Conservation (phyloP, 2,888 invertebrate genomes). For the Atrina japonica region DNA sequence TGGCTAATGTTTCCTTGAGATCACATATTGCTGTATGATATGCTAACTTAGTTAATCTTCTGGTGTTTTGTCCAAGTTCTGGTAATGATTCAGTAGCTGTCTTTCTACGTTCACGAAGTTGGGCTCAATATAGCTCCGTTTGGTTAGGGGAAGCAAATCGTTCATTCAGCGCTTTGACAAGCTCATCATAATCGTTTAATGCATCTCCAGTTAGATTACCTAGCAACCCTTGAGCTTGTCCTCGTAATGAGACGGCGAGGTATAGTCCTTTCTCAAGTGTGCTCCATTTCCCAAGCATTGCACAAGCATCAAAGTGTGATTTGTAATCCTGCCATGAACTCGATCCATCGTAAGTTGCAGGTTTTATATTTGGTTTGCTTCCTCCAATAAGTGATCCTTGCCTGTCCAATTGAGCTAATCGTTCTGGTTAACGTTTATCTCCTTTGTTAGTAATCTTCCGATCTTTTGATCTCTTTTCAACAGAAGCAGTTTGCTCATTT, state of each 20-base stretch:
- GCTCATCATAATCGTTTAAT: not conserved
- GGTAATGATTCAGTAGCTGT: slow-evolving; percentile 25
- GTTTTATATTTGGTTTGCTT: not conserved
- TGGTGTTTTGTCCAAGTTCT: slow-evolving; percentile 19
- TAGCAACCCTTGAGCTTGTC: slow-evolving; percentile 33
- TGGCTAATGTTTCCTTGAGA: slow-evolving; percentile 21
- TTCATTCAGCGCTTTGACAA: slow-evolving; percentile 14
- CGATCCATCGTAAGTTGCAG: slow-evolving; percentile 36
- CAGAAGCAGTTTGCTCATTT: not conserved
- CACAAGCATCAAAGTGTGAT: slow-evolving; percentile 38
- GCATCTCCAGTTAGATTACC: slow-evolving; percentile 10
- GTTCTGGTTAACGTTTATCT: too few relatives aligned
- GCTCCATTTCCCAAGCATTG: slow-evolving; percentile 24
- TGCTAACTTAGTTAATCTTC: slow-evolving; percentile 29
- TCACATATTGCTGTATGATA: slow-evolving; percentile 30
- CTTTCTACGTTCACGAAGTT: too few relatives aligned
- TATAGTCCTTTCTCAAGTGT: slow-evolving; percentile 23
- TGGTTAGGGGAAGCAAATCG: slow-evolving; percentile 27
- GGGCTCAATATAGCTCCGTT: slow-evolving; percentile 31
- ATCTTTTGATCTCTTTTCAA: not conserved
- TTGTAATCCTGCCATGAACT: slow-evolving; percentile 35
- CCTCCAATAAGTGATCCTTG: not conserved
- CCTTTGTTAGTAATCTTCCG: not conserved
- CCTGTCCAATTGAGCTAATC: not conserved
- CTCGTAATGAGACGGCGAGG: slow-evolving; percentile 34